Evolutionary conservation across 2,888 invertebrate genomes (phyloP).

Genomic region (Agrochola lota): DNA sequence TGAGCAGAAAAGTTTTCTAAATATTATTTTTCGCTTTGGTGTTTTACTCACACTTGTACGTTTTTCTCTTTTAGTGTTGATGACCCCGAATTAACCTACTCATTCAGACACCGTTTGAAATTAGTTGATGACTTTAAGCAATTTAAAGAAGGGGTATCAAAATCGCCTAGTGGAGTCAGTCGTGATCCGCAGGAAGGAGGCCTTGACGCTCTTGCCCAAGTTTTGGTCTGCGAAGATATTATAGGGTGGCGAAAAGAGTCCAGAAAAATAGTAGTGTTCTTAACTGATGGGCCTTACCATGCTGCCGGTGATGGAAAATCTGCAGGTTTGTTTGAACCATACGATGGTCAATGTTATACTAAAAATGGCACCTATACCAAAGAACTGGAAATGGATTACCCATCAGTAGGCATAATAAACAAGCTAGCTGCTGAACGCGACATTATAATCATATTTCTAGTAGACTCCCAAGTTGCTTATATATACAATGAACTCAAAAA

Average conservation of each 20-base stretch:
- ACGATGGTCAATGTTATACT: conserved; percentile 93
- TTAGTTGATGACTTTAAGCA: conserved; percentile 90
- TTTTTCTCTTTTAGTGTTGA: conserved; percentile 59
- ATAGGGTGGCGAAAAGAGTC: conserved; percentile 95
- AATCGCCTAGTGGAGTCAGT: conserved; percentile 87
- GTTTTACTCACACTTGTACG: conserved; percentile 3
- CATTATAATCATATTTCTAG: conserved; percentile 76
- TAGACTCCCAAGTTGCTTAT: conserved; percentile 32
- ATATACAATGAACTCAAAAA: conserved; percentile 69
- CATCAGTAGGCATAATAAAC: conserved; percentile 93
- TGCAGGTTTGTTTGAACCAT: conserved; percentile 92
- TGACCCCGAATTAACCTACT: conserved; percentile 87
- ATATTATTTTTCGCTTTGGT: background rate
- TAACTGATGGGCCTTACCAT: conserved; percentile 95
- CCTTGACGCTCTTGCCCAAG: conserved; percentile 96
- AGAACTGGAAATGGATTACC: conserved; percentile 93
- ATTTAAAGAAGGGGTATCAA: conserved; percentile 83
- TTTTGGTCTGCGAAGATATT: conserved; percentile 90
- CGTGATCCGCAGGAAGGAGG: conserved; percentile 95
- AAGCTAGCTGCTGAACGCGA: conserved; percentile 78
- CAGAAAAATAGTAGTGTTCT: conserved; percentile 94
- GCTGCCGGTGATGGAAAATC: conserved; percentile 94
- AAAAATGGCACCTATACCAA: conserved; percentile 89
- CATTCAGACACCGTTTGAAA: conserved; percentile 93
- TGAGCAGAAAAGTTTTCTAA: conserved; percentile 24